Evolutionary conservation across 2,888 invertebrate species (phyloP).

Genomic region (Tachina fera): DNA sequence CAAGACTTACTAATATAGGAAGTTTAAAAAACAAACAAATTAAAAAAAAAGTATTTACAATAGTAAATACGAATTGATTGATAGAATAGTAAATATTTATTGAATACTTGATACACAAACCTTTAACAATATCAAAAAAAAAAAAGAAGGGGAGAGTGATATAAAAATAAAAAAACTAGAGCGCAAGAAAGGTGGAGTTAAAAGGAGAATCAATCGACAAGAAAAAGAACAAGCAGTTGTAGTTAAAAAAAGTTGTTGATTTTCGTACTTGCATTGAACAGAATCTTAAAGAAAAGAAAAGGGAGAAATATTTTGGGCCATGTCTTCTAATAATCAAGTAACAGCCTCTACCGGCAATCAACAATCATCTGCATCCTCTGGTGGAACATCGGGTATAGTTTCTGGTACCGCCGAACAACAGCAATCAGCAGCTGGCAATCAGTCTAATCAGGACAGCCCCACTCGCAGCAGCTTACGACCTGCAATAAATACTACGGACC

Average conservation of each 20-base stretch:
- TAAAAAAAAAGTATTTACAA: not conserved
- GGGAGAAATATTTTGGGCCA: constrained; percentile 58
- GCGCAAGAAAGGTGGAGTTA: constrained; percentile 50
- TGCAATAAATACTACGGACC: constrained; percentile 75
- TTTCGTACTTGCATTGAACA: constrained; percentile 34
- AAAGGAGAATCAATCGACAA: constrained; percentile 38
- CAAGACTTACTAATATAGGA: constrained; percentile 8
- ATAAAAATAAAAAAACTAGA: constrained; percentile 49
- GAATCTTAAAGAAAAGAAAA: not conserved
- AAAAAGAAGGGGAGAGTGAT: constrained; percentile 45
- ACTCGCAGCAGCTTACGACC: constrained; percentile 72
- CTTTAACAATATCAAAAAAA: constrained; percentile 43
- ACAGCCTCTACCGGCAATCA: constrained; percentile 75
- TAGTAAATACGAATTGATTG: not conserved
- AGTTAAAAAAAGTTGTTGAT: constrained; percentile 53
- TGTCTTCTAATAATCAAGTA: constrained; percentile 82
- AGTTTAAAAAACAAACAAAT: not conserved
- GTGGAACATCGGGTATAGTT: constrained; percentile 57
- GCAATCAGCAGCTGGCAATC: constrained; percentile 53
- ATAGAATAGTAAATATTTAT: constrained; percentile 44
- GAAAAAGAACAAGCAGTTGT: constrained; percentile 41
- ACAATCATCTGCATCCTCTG: constrained; percentile 55
- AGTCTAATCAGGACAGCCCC: constrained; percentile 75
- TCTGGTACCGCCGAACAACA: constrained; percentile 59
- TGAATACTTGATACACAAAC: constrained; percentile 58